Evolutionary conservation across 2,797 vertebrate species (phyloP).

Genomic region (Odontamblyopus lacepedii): DNA sequence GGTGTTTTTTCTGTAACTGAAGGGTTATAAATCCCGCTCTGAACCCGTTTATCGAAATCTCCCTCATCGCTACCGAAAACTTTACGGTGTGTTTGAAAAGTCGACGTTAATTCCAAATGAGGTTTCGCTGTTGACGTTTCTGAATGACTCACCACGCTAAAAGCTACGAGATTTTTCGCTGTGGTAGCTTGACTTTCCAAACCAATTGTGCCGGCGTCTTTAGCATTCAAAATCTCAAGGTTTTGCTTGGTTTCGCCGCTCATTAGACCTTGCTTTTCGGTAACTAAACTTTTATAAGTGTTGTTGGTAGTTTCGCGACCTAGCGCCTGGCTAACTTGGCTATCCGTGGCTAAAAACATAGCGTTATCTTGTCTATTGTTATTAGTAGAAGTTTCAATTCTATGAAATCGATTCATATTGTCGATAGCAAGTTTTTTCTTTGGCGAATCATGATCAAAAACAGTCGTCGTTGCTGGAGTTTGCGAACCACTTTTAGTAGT

Average conservation of each 20-base stretch:
- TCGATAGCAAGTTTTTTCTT: neutral
- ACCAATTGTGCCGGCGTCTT: neutral
- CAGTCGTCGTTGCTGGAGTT: neutral
- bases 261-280: neutral
- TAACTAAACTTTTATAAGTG: no score
- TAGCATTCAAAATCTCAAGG: neutral
- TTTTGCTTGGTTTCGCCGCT: neutral
- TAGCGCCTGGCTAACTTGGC: no score
- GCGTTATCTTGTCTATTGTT: neutral
- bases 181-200: neutral
- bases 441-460: neutral
- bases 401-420: neutral
- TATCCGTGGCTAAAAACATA: neutral
- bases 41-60: neutral
- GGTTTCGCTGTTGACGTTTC: neutral
- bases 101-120: neutral
- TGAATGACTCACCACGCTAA: neutral
- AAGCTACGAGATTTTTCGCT: neutral
- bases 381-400: neutral
- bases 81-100: neutral
- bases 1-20: neutral
- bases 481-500: neutral
- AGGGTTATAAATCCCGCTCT: neutral
- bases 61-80: no score
- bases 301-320: neutral